phyloP scores from a whole-genome alignment of 2,888 invertebrate genomes.

The Sesamia inferens region DNA sequence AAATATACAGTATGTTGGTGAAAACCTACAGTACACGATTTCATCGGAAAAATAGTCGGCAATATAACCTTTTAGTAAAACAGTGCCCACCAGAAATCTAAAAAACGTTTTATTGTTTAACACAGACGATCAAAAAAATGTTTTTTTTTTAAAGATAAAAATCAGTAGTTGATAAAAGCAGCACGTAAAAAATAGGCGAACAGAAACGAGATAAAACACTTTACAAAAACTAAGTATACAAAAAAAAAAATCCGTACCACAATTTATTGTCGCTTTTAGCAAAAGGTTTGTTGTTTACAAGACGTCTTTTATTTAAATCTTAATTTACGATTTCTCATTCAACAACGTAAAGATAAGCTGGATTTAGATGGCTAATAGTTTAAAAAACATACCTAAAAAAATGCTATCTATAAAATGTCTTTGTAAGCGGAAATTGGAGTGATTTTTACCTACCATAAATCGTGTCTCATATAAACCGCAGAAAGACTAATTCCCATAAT shows the following conservation, averaged over 20 bases:
- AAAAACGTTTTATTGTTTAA: constrained; percentile 42
- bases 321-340: constrained; percentile 85
- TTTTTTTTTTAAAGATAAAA: constrained; percentile 55
- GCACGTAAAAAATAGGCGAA: constrained; percentile 69
- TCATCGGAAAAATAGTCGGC: not conserved
- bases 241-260: constrained; percentile 69
- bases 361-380: constrained; percentile 72
- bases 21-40: not conserved
- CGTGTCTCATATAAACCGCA: constrained; percentile 8
- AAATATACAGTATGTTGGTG: not conserved
- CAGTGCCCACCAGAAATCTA: not conserved
- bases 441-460: constrained; percentile 48
- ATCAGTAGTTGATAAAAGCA: constrained; percentile 68
- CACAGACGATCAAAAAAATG: constrained; percentile 44
- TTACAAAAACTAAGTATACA: constrained; percentile 58
- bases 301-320: constrained; percentile 87
- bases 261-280: constrained; percentile 88
- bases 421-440: constrained; percentile 65
- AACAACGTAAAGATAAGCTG: constrained; percentile 82
- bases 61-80: not conserved
- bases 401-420: constrained; percentile 54
- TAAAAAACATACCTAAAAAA: constrained; percentile 59
- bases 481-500: not conserved
- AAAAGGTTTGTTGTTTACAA: constrained; percentile 88
- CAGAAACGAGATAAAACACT: constrained; percentile 73